Evolutionary conservation across 2,888 invertebrate genomes (phyloP).

Genomic region (Elysia crispata): DNA sequence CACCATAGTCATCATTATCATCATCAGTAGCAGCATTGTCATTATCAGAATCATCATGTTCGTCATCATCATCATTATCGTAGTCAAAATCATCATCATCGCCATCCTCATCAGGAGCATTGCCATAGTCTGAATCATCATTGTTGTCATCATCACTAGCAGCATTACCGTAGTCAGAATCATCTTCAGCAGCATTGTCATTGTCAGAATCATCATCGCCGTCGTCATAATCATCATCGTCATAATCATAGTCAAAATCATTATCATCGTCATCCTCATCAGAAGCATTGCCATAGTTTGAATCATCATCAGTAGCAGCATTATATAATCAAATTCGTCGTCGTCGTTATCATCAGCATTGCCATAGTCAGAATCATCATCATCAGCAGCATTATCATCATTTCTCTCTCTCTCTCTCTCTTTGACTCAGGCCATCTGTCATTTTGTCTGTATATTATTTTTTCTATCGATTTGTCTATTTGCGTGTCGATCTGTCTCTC

Average conservation of each 20-base stretch:
- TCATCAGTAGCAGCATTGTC: neutral
- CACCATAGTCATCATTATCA: slow-evolving; percentile 18
- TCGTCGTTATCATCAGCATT: no score
- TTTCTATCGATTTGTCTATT: no score
- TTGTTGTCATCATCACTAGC: no score
- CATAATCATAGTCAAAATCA: neutral
- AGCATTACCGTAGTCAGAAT: neutral
- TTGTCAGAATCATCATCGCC: neutral
- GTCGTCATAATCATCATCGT: neutral
- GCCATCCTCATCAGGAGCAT: neutral
- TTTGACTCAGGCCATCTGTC: no score
- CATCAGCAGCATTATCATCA: no score
- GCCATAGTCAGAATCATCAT: no score
- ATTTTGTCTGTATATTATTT: no score
- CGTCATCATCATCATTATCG: neutral
- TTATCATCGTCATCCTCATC: neutral
- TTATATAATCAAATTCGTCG: no score
- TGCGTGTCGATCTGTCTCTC: no score
- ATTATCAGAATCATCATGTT: neutral
- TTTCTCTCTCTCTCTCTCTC: no score
- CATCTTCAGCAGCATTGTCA: neutral
- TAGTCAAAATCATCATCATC: neutral
- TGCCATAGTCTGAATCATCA: neutral
- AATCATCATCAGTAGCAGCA: no score
- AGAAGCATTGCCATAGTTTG: no score